Evolutionary conservation across 1,140 invertebrate genomes (phyloP).

Genomic region (Tyrophagus putrescentiae): DNA sequence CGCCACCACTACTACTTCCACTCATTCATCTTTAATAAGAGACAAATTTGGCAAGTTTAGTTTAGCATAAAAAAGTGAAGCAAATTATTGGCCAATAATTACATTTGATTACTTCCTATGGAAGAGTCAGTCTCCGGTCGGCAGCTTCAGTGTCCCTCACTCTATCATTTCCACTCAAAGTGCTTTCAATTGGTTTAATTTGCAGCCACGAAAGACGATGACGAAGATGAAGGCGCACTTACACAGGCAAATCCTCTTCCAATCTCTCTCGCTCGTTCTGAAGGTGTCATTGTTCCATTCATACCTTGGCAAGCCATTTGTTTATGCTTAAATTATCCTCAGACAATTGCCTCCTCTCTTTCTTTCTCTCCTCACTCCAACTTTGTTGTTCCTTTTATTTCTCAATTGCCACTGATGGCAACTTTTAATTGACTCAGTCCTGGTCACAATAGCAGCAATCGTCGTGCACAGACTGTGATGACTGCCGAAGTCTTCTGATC

Average conservation of each 20-base stretch:
- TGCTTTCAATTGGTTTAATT: background rate
- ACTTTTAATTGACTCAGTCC: no score
- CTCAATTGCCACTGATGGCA: no score
- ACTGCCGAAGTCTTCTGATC: no score
- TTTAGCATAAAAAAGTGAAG: background rate
- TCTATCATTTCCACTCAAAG: background rate
- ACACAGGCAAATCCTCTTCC: background rate
- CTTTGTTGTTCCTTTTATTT: no score
- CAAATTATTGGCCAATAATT: constrained; percentile 16
- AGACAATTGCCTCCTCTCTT: background rate
- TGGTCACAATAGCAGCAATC: no score
- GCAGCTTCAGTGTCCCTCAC: background rate
- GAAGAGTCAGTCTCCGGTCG: background rate
- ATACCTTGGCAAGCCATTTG: background rate
- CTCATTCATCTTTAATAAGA: constrained; percentile 15
- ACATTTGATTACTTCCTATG: constrained; percentile 11
- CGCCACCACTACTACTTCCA: background rate
- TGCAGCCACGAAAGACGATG: background rate
- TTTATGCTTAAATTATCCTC: background rate
- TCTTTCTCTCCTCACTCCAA: no score
- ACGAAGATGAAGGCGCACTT: background rate
- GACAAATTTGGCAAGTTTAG: background rate
- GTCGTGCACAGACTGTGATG: no score
- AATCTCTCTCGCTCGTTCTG: no score
- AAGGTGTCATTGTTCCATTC: constrained; percentile 10